These are phyloP conservation scores for Seriola quinqueradiata DNA, from an alignment of 2,113 vertebrate genomes.

Conservation along the genomic window DNA sequence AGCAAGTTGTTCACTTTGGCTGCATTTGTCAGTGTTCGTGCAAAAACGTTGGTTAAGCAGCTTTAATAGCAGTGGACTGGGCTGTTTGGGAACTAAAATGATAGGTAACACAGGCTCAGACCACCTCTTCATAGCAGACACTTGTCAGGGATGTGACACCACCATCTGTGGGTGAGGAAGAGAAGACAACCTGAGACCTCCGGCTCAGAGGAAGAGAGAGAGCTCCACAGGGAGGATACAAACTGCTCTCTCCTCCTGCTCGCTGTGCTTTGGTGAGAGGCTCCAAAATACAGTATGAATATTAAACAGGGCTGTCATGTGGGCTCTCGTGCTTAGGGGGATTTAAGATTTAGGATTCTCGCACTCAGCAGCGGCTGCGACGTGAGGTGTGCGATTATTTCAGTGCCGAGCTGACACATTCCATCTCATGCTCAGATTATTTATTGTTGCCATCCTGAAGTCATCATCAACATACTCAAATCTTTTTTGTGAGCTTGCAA, in stretches of 20 bases:
- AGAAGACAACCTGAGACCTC: conserved; percentile 45
- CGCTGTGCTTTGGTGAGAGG: conserved; percentile 46
- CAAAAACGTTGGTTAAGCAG: not conserved
- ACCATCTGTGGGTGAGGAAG: conserved; percentile 52
- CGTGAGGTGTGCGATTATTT: conserved; percentile 60
- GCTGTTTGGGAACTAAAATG: not conserved
- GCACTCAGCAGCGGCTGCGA: conserved; percentile 65
- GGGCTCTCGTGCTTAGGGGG: conserved; percentile 57
- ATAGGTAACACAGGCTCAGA: conserved; percentile 3
- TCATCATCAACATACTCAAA: conserved; percentile 53
- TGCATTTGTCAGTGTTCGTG: not conserved
- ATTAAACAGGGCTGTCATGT: conserved; percentile 72
- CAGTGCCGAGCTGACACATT: conserved; percentile 47
- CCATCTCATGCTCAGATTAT: conserved; percentile 45
- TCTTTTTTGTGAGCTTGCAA: conserved; percentile 47
- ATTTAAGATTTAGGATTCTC: conserved; percentile 76
- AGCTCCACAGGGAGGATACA: conserved; percentile 53
- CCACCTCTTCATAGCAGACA: conserved; percentile 16
- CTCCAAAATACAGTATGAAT: conserved; percentile 68
- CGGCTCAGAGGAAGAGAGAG: conserved; percentile 49
- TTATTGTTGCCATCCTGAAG: conserved; percentile 51
- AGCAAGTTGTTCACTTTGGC: not conserved
- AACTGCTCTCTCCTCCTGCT: conserved; percentile 53
- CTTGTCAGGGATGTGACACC: conserved; percentile 42
- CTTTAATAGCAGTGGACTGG: not conserved